phyloP scores from a whole-genome alignment of 2,888 invertebrate genomes.

The Leucophenga maculata region DNA sequence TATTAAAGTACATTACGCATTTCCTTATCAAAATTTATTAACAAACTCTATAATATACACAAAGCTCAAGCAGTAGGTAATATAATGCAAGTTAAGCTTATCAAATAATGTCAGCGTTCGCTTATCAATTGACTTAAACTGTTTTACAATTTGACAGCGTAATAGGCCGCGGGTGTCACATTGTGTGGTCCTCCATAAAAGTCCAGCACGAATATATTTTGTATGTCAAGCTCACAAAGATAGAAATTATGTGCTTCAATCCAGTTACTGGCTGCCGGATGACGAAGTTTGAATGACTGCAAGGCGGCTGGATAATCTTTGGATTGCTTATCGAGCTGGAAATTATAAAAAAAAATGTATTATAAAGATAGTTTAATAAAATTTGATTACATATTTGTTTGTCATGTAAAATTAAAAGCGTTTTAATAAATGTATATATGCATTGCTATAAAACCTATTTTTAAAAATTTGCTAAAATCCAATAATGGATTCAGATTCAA shows the following conservation, averaged over 20 bases:
- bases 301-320: conserved; percentile 53
- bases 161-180: conserved; percentile 52
- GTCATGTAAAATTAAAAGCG: no score
- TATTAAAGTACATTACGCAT: background rate
- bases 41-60: background rate
- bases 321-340: conserved; percentile 52
- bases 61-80: background rate
- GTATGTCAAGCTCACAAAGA: conserved; percentile 83
- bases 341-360: conserved; percentile 17
- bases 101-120: background rate
- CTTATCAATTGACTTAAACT: background rate
- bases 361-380: no score
- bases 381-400: no score
- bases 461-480: no score
- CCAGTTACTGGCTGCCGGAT: conserved; percentile 69
- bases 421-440: no score
- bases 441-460: no score
- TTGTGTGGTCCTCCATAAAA: conserved; percentile 83
- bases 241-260: conserved; percentile 81
- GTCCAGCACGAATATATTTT: conserved; percentile 83
- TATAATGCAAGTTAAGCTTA: background rate
- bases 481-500: no score
- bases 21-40: conserved; percentile 15
- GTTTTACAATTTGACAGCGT: conserved; percentile 41
- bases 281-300: conserved; percentile 61